Evolutionary conservation across 2,797 vertebrate species (phyloP).

Genomic region (Lacerta agilis): DNA sequence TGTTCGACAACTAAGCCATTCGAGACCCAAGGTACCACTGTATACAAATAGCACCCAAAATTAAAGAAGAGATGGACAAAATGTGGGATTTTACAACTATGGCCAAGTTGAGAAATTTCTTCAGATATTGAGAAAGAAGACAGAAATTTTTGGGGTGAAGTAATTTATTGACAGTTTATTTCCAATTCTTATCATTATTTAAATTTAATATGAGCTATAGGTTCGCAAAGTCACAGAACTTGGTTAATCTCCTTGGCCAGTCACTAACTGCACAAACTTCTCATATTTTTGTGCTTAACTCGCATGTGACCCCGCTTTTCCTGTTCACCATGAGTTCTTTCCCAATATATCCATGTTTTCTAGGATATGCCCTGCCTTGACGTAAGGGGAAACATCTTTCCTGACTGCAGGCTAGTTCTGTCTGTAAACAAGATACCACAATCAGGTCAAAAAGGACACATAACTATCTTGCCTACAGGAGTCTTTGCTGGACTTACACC

Average conservation of each 20-base stretch:
- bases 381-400: slow-evolving; percentile 32
- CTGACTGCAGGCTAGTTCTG: slow-evolving; percentile 27
- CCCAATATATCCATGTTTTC: background rate
- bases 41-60: too few relatives aligned
- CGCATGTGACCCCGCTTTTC: background rate
- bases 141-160: too few relatives aligned
- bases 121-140: too few relatives aligned
- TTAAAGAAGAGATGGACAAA: background rate
- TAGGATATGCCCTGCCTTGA: rapidly evolving
- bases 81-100: too few relatives aligned
- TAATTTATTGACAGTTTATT: too few relatives aligned
- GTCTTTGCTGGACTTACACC: background rate
- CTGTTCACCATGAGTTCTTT: background rate
- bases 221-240: background rate
- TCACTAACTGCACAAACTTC: background rate
- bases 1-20: too few relatives aligned
- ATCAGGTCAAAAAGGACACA: slow-evolving; percentile 13
- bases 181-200: too few relatives aligned
- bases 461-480: background rate
- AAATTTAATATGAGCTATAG: too few relatives aligned
- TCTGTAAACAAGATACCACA: slow-evolving; percentile 30
- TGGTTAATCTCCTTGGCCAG: background rate
- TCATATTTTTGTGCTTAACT: background rate
- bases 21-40: too few relatives aligned
- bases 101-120: too few relatives aligned